phyloP scores from a whole-genome alignment of 1,140 invertebrate genomes.

The Centruroides vittatus region DNA sequence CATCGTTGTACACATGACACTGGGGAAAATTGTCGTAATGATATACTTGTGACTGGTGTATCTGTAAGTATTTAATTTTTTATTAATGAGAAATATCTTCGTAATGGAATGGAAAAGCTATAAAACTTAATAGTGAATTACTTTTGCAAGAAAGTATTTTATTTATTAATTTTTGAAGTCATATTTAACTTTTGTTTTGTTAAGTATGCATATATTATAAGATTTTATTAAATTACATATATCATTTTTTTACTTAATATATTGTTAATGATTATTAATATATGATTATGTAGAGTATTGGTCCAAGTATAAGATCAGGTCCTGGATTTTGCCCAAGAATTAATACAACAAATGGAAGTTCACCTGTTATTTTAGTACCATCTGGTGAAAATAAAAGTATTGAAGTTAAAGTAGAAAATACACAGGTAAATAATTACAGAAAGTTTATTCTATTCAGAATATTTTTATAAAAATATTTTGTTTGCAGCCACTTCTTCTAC shows the following conservation, averaged over 20 bases:
- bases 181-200: too few species aligned
- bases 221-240: too few species aligned
- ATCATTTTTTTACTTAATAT: too few species aligned
- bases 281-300: constrained; percentile 25
- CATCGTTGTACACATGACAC: constrained; percentile 92
- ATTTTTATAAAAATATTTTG: neutral
- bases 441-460: neutral
- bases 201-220: too few species aligned
- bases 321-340: constrained; percentile 86
- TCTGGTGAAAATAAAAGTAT: constrained; percentile 77
- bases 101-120: too few species aligned
- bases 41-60: constrained; percentile 84
- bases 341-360: constrained; percentile 60
- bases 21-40: constrained; percentile 85
- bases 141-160: too few species aligned
- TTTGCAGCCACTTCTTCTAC: constrained; percentile 73
- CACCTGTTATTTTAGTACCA: constrained; percentile 71
- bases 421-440: constrained; percentile 25
- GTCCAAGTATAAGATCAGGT: constrained; percentile 81
- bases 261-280: neutral
- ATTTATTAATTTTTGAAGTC: too few species aligned
- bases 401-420: constrained; percentile 85
- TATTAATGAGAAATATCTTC: too few species aligned
- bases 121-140: too few species aligned
- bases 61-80: constrained; percentile 37